phyloP scores from a whole-genome alignment of 1,140 invertebrate genomes.

The Phymastichus coffea region DNA sequence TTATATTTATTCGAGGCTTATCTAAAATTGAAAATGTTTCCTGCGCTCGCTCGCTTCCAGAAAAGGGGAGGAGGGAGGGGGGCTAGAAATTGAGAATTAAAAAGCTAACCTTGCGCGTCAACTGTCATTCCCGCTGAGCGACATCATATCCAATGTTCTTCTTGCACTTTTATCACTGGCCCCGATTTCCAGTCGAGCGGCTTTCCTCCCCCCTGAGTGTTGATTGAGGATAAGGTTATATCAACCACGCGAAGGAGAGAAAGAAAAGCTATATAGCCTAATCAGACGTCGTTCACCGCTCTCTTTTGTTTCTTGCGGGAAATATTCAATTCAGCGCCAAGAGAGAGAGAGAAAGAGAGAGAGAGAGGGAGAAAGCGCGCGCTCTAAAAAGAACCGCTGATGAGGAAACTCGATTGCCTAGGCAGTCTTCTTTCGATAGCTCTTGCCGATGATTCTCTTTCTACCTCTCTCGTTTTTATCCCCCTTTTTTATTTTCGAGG shows the following conservation, averaged over 20 bases:
- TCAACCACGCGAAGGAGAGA: not conserved
- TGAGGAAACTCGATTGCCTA: conserved; percentile 10
- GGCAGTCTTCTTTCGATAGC: too few relatives aligned
- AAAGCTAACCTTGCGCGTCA: conserved; percentile 26
- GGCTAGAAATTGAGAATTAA: not conserved
- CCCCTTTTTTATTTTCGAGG: not conserved
- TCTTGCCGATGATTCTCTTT: not conserved
- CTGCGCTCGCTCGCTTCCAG: not conserved
- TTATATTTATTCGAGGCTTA: too few relatives aligned
- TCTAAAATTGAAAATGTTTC: conserved; percentile 26
- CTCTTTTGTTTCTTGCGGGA: conserved; percentile 23
- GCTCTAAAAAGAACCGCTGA: not conserved
- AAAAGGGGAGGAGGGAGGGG: not conserved
- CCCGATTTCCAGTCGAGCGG: not conserved
- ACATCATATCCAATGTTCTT: conserved; percentile 17
- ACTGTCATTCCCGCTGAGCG: conserved; percentile 26
- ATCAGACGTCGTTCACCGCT: conserved; percentile 2
- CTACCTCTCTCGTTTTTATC: not conserved
- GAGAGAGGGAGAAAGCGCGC: not conserved
- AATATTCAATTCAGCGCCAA: too few relatives aligned
- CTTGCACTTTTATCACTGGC: not conserved
- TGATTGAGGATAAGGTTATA: conserved; percentile 21
- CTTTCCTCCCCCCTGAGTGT: not conserved
- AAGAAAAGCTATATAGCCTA: not conserved
- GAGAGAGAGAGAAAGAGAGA: too few relatives aligned